Base-by-base conservation (phyloP, 2,797 vertebrate genomes). In the Anolis apletophallus region DNA sequence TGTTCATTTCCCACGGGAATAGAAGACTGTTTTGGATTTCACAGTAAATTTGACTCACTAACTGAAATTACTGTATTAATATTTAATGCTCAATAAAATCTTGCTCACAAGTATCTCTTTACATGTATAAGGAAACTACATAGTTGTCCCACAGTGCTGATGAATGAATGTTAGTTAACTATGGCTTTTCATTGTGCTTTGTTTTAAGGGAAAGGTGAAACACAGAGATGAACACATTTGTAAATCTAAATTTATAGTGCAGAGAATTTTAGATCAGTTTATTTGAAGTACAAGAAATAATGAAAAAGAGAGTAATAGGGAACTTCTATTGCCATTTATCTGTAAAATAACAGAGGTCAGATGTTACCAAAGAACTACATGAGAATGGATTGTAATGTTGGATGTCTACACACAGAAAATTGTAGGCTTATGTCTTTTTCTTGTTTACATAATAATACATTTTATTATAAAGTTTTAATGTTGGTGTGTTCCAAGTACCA, bases 1-100 rank as follows among this genome's bases (percentile, higher is more conserved):
- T 82, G 77, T 77, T 87, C 73, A 77, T 87, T 87, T 77, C 85
- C 73, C 74, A 57, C 34, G 64, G 55, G 80, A 77, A 8, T 71
- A 6, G 57, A 74, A 69, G 64, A 46, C 36, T 87, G 80, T 61
- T 50, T 82, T 76, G 85, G 73, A 87, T 87, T 87, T 82, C 26
- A 82, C 34, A 82, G 80, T 82, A 82, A 77, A 82, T 87, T 87
- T 87, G 80, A 82, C 26, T 82, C 52, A 59, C 61, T 82, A 69
- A 82, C 85, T 69, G 34, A 73, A 82, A 87, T 87, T 87, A 77
- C 73, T 17, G 52, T 57, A 87, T 87, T 87, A 87, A 87, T 87
- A 87, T 82, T 87, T 87, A 85, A 87, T 77, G 57, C 36, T 69
- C 85, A 82, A 71, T 87, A 87, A 82, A 87, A 54, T 52, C 34